Base-by-base conservation (phyloP, 2,113 vertebrate genomes). In the Phycodurus eques region DNA sequence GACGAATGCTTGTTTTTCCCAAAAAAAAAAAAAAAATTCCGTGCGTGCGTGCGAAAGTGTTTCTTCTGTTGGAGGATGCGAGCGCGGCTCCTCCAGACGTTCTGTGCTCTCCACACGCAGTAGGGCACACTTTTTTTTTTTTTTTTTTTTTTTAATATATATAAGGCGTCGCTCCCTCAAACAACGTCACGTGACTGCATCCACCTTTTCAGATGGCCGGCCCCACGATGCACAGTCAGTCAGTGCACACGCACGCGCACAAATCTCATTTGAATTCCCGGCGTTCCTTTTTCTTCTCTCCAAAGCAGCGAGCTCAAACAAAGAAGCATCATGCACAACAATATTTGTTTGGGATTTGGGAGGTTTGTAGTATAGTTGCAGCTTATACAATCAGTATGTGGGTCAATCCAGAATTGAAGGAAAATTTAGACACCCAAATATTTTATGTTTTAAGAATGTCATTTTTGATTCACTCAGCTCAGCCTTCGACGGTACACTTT, bases 131-230 rank as follows among this genome's bases (percentile, higher is more conserved):
- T 92, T 61, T 92, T 66, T 39, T 39, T 39, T 39, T 39, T 2
- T 39, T 2, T 39, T 39, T 39, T 39, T 39, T 39, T 39, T 39
- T 39, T 27, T 27, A 27, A 27, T 27, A 27, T 27, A 27, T 66
- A 92, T 89, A 86, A 89, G 88, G 87, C 86, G 72, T 79, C 82
- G 84, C 78, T 80, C 80, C 83, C 81, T 71, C 82, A 9, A 73
- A 86, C 77, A 62, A 39, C 1, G 79, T 92, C 87, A 92, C 91
- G 91, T 92, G 91, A 74, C 72, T 62, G 68, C 66, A 77, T 75
- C 77, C 9, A 59, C 85, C 72, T 73, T 67, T 51, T 8, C 14
- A 61, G 59, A 31, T 61, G 59, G 59, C 27, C 59, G 27, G 56
- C 56, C 22, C 56, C 56, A 14, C 56, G 11, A 6, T 15, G 56